These are phyloP conservation scores for Augiades crinisus DNA, from an alignment of 2,888 invertebrate species.

Conservation along the genomic window DNA sequence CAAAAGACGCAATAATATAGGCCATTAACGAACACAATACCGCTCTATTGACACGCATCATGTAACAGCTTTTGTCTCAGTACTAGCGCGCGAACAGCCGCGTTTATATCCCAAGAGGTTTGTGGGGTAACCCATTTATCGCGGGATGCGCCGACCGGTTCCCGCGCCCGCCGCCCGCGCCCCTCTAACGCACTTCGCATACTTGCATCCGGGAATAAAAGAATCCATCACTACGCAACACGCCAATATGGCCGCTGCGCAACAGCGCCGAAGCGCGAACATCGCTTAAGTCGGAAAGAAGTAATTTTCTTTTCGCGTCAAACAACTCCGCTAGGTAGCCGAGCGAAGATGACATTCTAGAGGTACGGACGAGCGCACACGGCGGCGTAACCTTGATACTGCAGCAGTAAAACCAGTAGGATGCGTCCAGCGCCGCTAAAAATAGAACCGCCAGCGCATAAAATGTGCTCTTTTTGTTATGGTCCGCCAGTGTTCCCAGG, in stretches of 20 bases:
- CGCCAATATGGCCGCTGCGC: slow-evolving; percentile 36
- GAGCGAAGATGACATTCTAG: slow-evolving; percentile 60
- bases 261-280: slow-evolving; percentile 34
- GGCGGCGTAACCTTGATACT: slow-evolving; percentile 73
- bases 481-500: slow-evolving; percentile 63
- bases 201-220: slow-evolving; percentile 66
- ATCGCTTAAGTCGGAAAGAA: slow-evolving; percentile 32
- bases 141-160: slow-evolving; percentile 64
- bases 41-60: slow-evolving; percentile 23
- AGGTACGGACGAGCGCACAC: slow-evolving; percentile 42
- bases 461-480: slow-evolving; percentile 65
- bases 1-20: not conserved
- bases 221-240: slow-evolving; percentile 31
- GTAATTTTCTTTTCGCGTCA: slow-evolving; percentile 45
- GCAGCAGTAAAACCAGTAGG: slow-evolving; percentile 68
- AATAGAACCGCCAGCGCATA: slow-evolving; percentile 66
- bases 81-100: slow-evolving; percentile 32
- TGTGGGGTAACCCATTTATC: slow-evolving; percentile 79
- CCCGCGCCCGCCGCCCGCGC: slow-evolving; percentile 37
- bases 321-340: slow-evolving; percentile 49
- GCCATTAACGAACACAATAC: slow-evolving; percentile 13
- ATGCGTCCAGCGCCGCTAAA: slow-evolving; percentile 70
- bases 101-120: slow-evolving; percentile 75
- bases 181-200: slow-evolving; percentile 46
- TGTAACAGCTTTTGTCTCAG: slow-evolving; percentile 27